phyloP scores from a whole-genome alignment of 2,113 vertebrate genomes.

The Talpa occidentalis region DNA sequence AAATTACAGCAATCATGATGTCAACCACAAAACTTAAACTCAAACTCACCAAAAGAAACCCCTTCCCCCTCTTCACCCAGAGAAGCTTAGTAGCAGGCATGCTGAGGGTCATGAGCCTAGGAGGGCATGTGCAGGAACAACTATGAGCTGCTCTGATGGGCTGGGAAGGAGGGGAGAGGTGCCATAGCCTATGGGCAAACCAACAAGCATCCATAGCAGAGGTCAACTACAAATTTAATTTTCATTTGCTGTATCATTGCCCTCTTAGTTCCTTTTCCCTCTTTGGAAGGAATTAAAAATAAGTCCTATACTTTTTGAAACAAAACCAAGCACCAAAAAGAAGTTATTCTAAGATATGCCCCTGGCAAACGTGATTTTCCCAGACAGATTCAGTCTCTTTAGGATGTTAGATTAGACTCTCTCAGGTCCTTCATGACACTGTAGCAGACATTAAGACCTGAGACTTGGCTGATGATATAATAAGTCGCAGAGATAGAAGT shows the following conservation, averaged over 20 bases:
- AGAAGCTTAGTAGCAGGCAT: background rate
- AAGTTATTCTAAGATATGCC: background rate
- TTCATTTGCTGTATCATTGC: background rate
- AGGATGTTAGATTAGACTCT: background rate
- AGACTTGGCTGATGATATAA: background rate
- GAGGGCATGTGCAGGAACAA: background rate
- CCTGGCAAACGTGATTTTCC: background rate
- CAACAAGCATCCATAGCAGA: background rate
- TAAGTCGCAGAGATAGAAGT: background rate
- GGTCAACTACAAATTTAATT: background rate
- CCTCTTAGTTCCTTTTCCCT: background rate
- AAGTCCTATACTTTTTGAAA: background rate
- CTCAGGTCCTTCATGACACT: background rate
- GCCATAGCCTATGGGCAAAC: accelerated
- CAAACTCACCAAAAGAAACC: background rate
- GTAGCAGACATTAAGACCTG: background rate
- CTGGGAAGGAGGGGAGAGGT: background rate
- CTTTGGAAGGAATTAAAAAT: slow-evolving; percentile 16
- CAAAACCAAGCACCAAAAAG: background rate
- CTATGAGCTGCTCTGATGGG: accelerated
- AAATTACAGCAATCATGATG: background rate
- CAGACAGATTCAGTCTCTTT: background rate
- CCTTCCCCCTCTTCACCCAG: too few species aligned
- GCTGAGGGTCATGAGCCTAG: background rate
- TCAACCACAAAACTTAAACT: background rate